Conservation (phyloP, 2,113 vertebrate species). For the Deroptyus accipitrinus region DNA sequence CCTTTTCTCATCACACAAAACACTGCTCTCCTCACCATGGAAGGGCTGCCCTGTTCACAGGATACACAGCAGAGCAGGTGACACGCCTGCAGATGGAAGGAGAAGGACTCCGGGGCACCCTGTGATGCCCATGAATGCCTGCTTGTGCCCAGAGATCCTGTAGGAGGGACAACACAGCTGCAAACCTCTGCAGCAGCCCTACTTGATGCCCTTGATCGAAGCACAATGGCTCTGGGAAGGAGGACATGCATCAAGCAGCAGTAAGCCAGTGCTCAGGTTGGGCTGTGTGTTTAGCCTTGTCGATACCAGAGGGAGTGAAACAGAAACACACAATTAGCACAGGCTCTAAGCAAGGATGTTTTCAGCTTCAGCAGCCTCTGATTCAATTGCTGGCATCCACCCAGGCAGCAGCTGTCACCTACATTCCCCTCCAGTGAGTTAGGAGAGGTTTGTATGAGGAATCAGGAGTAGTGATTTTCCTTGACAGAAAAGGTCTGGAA, state of each 20-base stretch:
- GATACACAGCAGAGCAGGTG: not conserved
- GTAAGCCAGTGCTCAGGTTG: fast-evolving
- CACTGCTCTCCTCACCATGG: not conserved
- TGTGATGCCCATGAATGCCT: not conserved
- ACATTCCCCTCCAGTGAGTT: not conserved
- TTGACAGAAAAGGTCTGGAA: not conserved
- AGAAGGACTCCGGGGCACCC: not conserved
- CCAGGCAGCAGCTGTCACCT: not conserved
- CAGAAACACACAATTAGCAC: constrained; percentile 2
- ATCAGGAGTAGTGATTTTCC: not conserved
- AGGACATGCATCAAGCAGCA: not conserved
- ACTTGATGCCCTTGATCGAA: not conserved
- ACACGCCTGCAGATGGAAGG: not conserved
- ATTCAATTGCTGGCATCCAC: not conserved
- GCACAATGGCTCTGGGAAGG: not conserved
- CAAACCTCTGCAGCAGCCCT: not conserved
- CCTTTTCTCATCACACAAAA: not conserved
- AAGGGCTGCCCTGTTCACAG: not conserved
- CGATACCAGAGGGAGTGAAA: not conserved
- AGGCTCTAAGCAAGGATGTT: not conserved
- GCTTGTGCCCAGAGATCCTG: not conserved
- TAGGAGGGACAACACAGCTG: not conserved
- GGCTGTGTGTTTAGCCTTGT: not conserved
- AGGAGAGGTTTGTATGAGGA: not conserved
- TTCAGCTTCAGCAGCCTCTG: not conserved